Percentiles rank a stretch among this genome's conserved stretches.
phyloP scores from a whole-genome alignment of 2,888 invertebrate species.

The Meiosimyza decipiens region DNA sequence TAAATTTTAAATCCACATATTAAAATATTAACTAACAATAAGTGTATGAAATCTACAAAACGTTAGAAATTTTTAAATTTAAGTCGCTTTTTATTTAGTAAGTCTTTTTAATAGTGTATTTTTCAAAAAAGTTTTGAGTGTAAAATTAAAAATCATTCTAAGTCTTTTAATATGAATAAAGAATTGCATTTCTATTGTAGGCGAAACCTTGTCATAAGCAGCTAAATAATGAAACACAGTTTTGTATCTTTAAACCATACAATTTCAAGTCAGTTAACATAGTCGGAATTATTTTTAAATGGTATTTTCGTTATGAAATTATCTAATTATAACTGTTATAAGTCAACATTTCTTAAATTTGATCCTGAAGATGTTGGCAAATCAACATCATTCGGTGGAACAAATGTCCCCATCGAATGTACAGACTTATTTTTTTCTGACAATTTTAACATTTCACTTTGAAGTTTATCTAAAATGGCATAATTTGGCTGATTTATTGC shows the following conservation, averaged over 20 bases:
- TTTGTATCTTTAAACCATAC: no score
- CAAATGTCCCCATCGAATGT: slow-evolving; percentile 74
- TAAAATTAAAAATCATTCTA: no score
- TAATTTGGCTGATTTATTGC: slow-evolving; percentile 91
- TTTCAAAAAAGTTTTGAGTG: no score
- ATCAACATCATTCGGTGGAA: slow-evolving; percentile 72
- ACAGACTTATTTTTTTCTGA: slow-evolving; percentile 73
- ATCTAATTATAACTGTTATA: slow-evolving; percentile 22
- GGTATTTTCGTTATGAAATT: neutral
- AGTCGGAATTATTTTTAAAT: neutral
- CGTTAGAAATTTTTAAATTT: no score
- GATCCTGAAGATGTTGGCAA: slow-evolving; percentile 80
- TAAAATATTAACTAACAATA: no score
- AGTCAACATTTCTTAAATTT: slow-evolving; percentile 81
- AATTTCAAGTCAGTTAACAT: no score
- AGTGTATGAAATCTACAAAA: no score
- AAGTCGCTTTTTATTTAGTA: no score
- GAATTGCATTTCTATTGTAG: neutral
- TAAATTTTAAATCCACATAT: no score
- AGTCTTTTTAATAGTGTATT: no score
- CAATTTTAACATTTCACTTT: slow-evolving; percentile 83
- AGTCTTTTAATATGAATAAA: no score
- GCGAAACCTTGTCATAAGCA: slow-evolving; percentile 20
- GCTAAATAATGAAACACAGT: neutral
- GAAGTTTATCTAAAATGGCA: slow-evolving; percentile 87